Base-by-base conservation (phyloP, 2,888 invertebrate species). In the Scaptomyza parva region DNA sequence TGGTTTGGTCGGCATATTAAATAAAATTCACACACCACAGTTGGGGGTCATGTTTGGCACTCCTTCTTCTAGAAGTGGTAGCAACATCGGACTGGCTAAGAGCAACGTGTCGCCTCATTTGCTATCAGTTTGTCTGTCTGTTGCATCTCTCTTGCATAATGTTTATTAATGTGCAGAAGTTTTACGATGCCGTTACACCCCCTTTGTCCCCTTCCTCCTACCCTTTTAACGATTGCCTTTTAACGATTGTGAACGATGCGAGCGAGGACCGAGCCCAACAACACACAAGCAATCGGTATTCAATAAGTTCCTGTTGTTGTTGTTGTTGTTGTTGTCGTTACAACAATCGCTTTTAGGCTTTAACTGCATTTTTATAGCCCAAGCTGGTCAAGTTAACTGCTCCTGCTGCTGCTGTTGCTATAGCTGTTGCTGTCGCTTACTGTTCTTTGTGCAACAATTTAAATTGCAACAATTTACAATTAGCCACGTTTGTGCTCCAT, bases 391-490 rank as follows among this genome's bases (percentile, higher is more conserved):
- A 58, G 44, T 65, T 75, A 77, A 67, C 60, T 44, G 64, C 52
- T 55, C 33, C 41, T 30, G 44, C 28, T 51, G 52, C 18, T 28
- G 44, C 22, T 22, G 55, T 20, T 40, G 33, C 11, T 52, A 44
- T 22, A 24, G 63, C 35, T 24, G 54, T 9, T 26, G 50, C 26
- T 51, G 67, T 55, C 61, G 70, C 70, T 80, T 69, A 75, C 73
- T 54, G 70, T 70, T 78, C 64, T 61, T 59, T 9, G 60, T 66
- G 78, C 76, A 87, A 86, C 88, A 86, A 88, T 84, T 88, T 88
- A 75, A 88, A 88, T 86, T 88, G 88, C 82, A 81, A 81, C 85
- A 85, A 86, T 88, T 89, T 89, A 77, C 86, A 87, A 89, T 88
- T 88, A 88, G 88, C 87, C 86, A 85, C 85, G 80, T 79, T 78